These are phyloP conservation scores for Pseudomyrmex sp. DNA, from an alignment of 1,140 invertebrate species.

Conservation along the genomic window DNA sequence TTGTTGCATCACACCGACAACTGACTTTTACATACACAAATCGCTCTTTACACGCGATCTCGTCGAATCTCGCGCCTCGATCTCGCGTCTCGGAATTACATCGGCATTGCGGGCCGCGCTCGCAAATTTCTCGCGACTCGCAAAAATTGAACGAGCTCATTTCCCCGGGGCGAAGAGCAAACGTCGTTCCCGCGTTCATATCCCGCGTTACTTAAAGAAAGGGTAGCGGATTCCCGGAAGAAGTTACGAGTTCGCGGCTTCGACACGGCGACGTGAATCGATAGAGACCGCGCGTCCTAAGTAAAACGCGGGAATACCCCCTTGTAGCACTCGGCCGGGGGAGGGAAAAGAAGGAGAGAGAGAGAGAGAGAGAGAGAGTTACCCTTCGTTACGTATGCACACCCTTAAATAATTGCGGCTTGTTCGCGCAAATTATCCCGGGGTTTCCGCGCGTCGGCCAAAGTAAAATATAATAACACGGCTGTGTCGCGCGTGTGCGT, in stretches of 20 bases:
- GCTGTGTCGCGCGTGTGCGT: slow-evolving; percentile 56
- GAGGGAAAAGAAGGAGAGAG: not conserved
- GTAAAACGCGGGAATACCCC: slow-evolving; percentile 33
- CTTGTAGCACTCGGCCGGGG: not conserved
- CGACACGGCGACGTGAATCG: slow-evolving; percentile 63
- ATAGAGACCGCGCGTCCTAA: slow-evolving; percentile 56
- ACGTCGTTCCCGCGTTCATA: slow-evolving; percentile 44
- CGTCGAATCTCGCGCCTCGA: slow-evolving; percentile 40
- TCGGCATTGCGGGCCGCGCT: slow-evolving; percentile 5
- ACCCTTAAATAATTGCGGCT: slow-evolving; percentile 82
- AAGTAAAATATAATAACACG: slow-evolving; percentile 81
- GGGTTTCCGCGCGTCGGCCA: slow-evolving; percentile 78
- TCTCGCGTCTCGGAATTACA: slow-evolving; percentile 25
- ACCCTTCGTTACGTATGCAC: slow-evolving; percentile 80
- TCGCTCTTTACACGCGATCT: slow-evolving; percentile 40
- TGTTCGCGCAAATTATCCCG: slow-evolving; percentile 82
- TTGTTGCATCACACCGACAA: slow-evolving; percentile 7
- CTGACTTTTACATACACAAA: slow-evolving; percentile 15
- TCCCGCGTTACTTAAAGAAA: slow-evolving; percentile 58
- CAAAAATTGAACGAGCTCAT: slow-evolving; percentile 20
- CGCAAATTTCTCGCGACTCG: slow-evolving; percentile 33
- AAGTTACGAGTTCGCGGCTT: slow-evolving; percentile 56
- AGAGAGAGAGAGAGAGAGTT: not conserved
- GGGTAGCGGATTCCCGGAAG: slow-evolving; percentile 52
- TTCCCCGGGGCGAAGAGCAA: slow-evolving; percentile 23